Base-by-base conservation (phyloP, 2,797 vertebrate genomes). In the Protosalanx chinensis region DNA sequence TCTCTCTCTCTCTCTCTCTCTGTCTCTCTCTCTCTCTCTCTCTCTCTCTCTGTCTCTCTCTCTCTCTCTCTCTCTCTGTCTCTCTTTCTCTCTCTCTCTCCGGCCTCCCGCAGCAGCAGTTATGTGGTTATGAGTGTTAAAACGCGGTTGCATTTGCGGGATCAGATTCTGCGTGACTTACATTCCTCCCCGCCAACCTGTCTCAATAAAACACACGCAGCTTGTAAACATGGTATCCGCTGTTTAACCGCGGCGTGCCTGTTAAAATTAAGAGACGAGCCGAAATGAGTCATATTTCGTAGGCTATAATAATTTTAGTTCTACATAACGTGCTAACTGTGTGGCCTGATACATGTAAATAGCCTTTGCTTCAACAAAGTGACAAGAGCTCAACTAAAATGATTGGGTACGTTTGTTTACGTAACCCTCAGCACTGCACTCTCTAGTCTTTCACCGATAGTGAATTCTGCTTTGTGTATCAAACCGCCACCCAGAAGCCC, bases 131-230 rank as follows among this genome's bases (percentile, higher is more conserved):
- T 72, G 68, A 59, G 73, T 61, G 80, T 82, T 87, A 84, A 85
- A 90, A 84, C 79, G 76, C 67, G 68, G 81, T 76, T 76, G 72
- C 86, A 84, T 85, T 86, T 68, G 62, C 76, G 30, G 66, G 83
- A 82, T 90, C 79, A 84, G 74, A 79, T 79, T 84, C 83, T 33
- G 80, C 84, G 37, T 90, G 78, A 67, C 84, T 82, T 6, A 23
- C 78, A 91, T 91, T 91, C 87, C 82, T 83, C 77, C 86, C 86
- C 84, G 83, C 75, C 20, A 72, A 67, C 72, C 83, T 20, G 75
- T 87, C 86, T 86, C 81, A 76, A 73, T 85, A 77, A 84, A 88
- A 86, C 59, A 72, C 81, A 74, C 74, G 51, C 59, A 29, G 81
- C 65, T 70, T 53, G 56, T 76, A 81, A 87, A 80, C 5, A 41